Evolutionary conservation across 2,113 vertebrate species (phyloP).

Genomic region (Cynocephalus volans): DNA sequence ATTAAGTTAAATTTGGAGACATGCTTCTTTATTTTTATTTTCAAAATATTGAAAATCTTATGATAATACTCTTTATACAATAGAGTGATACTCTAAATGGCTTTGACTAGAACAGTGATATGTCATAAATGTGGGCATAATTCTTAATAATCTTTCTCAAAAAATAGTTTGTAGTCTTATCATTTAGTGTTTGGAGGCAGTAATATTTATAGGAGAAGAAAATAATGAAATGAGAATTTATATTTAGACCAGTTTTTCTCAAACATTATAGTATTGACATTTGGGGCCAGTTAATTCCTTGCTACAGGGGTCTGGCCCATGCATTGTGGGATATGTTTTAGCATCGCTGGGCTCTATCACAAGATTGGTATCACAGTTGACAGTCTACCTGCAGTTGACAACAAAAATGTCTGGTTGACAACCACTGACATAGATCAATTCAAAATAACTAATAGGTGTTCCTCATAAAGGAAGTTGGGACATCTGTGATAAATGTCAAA

Average conservation of each 20-base stretch:
- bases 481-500: neutral
- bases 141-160: conserved; percentile 22
- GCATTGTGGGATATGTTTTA: neutral
- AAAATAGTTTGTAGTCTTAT: neutral
- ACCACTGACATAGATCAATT: neutral
- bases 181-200: neutral
- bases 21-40: neutral
- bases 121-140: neutral
- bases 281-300: neutral
- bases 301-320: neutral
- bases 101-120: conserved; percentile 20
- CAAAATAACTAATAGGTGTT: neutral
- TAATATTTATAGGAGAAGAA: neutral
- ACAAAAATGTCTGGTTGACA: neutral
- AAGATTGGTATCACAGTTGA: neutral
- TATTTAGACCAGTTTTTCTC: neutral
- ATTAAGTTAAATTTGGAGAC: neutral
- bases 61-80: neutral
- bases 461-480: neutral
- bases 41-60: conserved; percentile 38
- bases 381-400: neutral
- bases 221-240: neutral
- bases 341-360: neutral
- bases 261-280: neutral
- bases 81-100: neutral